A percentile compares a stretch with the other conserved stretches of the same genome.
Conservation (phyloP, 2,113 vertebrate species). For the Anguilla rostrata region DNA sequence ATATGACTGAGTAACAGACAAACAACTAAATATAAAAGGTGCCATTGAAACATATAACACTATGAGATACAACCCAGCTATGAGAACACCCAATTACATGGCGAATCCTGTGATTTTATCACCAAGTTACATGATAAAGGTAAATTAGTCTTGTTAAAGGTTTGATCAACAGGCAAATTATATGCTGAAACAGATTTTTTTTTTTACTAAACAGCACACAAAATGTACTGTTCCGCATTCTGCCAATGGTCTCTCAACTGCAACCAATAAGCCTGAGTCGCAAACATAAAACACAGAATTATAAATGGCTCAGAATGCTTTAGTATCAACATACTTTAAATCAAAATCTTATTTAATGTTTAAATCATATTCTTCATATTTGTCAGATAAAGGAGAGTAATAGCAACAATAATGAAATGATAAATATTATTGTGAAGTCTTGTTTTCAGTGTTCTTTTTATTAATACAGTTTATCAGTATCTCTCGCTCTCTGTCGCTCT, state of each 20-base stretch:
- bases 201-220: neutral
- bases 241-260: neutral
- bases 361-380: neutral
- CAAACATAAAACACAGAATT: neutral
- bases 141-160: constrained; percentile 4
- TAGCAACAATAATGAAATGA: neutral
- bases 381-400: neutral
- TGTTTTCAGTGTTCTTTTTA: neutral
- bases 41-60: neutral
- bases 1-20: neutral
- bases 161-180: neutral
- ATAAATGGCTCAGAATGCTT: neutral
- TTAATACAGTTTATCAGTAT: neutral
- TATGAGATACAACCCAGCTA: neutral
- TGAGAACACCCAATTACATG: neutral
- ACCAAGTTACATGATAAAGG: neutral
- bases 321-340: neutral
- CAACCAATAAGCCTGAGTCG: neutral
- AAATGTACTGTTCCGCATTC: neutral
- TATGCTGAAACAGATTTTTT: neutral
- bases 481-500: neutral
- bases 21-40: neutral
- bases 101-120: neutral
- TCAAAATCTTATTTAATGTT: neutral
- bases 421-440: neutral